phyloP scores from a whole-genome alignment of 2,888 invertebrate genomes.

The Spodoptera picta region DNA sequence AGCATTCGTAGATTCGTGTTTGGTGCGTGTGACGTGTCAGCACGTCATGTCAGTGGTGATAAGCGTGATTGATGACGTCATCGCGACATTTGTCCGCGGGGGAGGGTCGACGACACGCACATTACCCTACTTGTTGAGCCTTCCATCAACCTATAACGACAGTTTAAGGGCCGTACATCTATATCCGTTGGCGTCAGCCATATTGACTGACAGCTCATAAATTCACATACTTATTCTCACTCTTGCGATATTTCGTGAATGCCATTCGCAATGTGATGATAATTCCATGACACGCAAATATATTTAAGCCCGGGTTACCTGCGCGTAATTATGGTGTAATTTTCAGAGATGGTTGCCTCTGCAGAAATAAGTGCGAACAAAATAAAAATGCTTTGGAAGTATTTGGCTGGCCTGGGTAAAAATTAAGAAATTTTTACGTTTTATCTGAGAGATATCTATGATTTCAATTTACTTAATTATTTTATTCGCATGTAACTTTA shows the following conservation, averaged over 20 bases:
- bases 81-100: constrained; percentile 54
- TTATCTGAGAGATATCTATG: too few relatives aligned
- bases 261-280: constrained; percentile 33
- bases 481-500: neutral
- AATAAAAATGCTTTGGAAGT: too few relatives aligned
- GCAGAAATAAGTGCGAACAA: neutral
- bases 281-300: constrained; percentile 11
- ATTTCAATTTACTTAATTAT: neutral
- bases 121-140: constrained; percentile 69
- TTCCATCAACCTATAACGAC: constrained; percentile 46
- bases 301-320: constrained; percentile 13
- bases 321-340: neutral
- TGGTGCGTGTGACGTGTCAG: constrained; percentile 60
- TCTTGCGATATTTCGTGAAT: constrained; percentile 35
- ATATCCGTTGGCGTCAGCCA: constrained; percentile 52
- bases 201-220: constrained; percentile 57
- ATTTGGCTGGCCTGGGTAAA: too few relatives aligned
- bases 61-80: constrained; percentile 86
- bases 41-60: constrained; percentile 69
- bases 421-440: too few relatives aligned
- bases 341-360: neutral
- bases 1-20: constrained; percentile 32
- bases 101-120: constrained; percentile 52
- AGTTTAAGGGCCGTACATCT: constrained; percentile 48
- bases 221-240: constrained; percentile 38